Conservation (phyloP, 2,888 invertebrate species). For the Ectemnius continuus region DNA sequence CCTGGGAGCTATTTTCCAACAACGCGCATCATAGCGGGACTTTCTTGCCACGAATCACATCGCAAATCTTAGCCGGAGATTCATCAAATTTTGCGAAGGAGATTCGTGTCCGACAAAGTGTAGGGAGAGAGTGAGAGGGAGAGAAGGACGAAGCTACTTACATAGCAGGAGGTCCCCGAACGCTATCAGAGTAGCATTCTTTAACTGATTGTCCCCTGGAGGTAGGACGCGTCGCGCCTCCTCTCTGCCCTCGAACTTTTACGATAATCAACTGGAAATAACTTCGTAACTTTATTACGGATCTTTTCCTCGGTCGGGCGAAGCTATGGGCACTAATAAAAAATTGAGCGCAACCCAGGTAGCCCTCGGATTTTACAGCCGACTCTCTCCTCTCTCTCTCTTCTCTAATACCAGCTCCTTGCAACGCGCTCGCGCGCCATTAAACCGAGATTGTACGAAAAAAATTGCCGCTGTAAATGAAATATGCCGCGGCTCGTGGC, state of each 20-base stretch:
- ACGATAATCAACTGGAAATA: constrained; percentile 73
- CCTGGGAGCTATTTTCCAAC: constrained; percentile 41
- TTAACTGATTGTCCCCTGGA: constrained; percentile 71
- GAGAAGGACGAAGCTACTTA: no score
- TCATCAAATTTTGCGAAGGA: constrained; percentile 66
- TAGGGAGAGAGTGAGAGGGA: background rate
- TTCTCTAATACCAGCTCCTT: constrained; percentile 27
- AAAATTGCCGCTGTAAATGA: constrained; percentile 24
- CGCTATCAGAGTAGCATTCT: constrained; percentile 72
- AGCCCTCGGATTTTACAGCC: constrained; percentile 46
- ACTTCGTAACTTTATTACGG: constrained; percentile 72
- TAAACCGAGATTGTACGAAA: constrained; percentile 20
- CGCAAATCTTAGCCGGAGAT: constrained; percentile 50
- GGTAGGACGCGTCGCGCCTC: constrained; percentile 66
- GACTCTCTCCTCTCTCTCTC: constrained; percentile 35
- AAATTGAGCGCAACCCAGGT: constrained; percentile 38
- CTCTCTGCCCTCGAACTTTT: constrained; percentile 64
- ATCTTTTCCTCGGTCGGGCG: constrained; percentile 52
- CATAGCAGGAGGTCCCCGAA: constrained; percentile 47
- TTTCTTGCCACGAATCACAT: constrained; percentile 25
- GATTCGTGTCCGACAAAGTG: constrained; percentile 48
- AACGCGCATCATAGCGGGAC: constrained; percentile 29
- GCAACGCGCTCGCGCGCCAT: constrained; percentile 26
- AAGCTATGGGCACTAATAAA: constrained; percentile 60
- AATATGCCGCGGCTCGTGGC: no score